A percentile compares a stretch with the other conserved stretches of the same genome.
phyloP scores from a whole-genome alignment of 2,113 vertebrate species.

The Spermophilus dauricus region DNA sequence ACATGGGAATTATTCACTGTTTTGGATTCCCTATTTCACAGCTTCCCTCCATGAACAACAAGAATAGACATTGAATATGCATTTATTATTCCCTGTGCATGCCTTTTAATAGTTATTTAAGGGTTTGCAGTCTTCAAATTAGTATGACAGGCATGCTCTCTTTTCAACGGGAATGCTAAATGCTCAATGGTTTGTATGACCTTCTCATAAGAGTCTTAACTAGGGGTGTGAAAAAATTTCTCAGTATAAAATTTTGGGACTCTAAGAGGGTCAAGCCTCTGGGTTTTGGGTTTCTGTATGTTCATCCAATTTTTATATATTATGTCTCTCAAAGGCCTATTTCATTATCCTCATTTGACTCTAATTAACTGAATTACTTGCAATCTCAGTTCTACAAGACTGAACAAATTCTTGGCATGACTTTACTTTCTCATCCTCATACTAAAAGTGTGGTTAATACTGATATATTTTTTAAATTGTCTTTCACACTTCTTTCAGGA shows the following conservation, averaged over 20 bases:
- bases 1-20: background rate
- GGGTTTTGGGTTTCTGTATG: conserved; percentile 9
- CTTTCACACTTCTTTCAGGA: conserved; percentile 70
- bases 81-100: background rate
- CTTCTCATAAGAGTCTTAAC: background rate
- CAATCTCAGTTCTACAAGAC: conserved; percentile 67
- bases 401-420: conserved; percentile 72
- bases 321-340: conserved; percentile 15
- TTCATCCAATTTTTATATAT: background rate
- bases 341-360: conserved; percentile 63
- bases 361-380: conserved; percentile 75
- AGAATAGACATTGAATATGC: background rate
- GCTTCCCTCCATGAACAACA: background rate
- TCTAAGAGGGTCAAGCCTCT: background rate
- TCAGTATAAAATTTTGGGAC: background rate
- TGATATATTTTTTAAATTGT: conserved; percentile 76
- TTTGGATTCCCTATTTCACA: background rate
- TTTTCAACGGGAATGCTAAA: background rate
- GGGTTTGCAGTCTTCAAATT: background rate
- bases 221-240: conserved; percentile 5
- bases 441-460: conserved; percentile 57
- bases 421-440: conserved; percentile 72
- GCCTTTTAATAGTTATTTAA: background rate
- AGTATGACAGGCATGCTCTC: background rate
- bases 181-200: background rate